Evolutionary conservation across 2,797 vertebrate species (phyloP).

Genomic region (Acipenser ruthenus): DNA sequence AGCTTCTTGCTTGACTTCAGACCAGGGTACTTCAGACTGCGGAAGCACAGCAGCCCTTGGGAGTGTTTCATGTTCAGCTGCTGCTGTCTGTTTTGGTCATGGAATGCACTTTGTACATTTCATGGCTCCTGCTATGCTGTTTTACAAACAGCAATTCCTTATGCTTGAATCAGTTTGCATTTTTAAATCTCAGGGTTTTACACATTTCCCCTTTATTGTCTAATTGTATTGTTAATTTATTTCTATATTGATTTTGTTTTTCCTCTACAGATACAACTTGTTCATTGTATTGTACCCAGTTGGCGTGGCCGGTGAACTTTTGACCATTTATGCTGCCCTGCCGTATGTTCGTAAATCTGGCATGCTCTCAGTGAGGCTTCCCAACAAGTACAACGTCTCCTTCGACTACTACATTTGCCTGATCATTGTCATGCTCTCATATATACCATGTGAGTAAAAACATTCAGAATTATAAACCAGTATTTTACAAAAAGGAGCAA

Average conservation of each 20-base stretch:
- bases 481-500: no score
- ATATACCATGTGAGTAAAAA: constrained; percentile 85
- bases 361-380: constrained; percentile 90
- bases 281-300: constrained; percentile 91
- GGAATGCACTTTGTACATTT: constrained; percentile 48
- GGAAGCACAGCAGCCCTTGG: constrained; percentile 32
- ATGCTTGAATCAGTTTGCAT: constrained; percentile 32
- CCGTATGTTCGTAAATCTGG: constrained; percentile 85
- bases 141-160: constrained; percentile 29
- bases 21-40: constrained; percentile 31
- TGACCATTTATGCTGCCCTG: constrained; percentile 90
- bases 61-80: constrained; percentile 50
- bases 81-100: constrained; percentile 56
- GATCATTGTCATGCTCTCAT: constrained; percentile 89
- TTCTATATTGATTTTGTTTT: neutral
- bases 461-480: no score
- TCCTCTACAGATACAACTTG: constrained; percentile 79
- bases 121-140: constrained; percentile 32
- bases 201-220: neutral
- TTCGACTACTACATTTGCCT: constrained; percentile 98
- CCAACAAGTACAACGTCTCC: constrained; percentile 94
- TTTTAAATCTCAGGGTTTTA: neutral
- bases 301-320: constrained; percentile 78
- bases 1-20: no score
- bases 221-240: neutral